A percentile compares a stretch with the other conserved stretches of the same genome.
These are phyloP conservation scores for Larimichthys polyactis DNA, from an alignment of 2,113 vertebrate genomes.

Conservation along the genomic window DNA sequence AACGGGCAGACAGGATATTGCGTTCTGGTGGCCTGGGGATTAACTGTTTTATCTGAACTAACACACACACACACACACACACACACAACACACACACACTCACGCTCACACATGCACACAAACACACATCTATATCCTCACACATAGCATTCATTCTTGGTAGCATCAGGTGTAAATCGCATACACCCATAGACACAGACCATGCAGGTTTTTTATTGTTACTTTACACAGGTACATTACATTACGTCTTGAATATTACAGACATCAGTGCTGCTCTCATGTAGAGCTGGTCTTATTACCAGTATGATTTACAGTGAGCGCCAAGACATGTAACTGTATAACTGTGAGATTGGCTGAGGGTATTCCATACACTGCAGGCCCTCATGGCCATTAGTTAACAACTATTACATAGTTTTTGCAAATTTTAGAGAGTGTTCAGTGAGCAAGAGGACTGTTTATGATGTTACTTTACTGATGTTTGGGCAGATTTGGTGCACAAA, in stretches of 20 bases:
- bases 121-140: constrained; percentile 65
- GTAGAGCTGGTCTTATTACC: constrained; percentile 45
- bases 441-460: constrained; percentile 49
- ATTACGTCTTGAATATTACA: constrained; percentile 40
- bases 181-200: constrained; percentile 55
- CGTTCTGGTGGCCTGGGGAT: constrained; percentile 90
- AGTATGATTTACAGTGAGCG: constrained; percentile 34
- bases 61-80: constrained; percentile 72
- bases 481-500: constrained; percentile 55
- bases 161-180: constrained; percentile 76
- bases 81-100: constrained; percentile 34
- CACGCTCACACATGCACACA: constrained; percentile 44
- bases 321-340: constrained; percentile 55
- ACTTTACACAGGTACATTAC: constrained; percentile 59
- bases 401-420: constrained; percentile 27
- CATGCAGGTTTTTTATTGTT: constrained; percentile 64
- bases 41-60: constrained; percentile 90
- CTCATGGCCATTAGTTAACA: constrained; percentile 13
- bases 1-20: constrained; percentile 93
- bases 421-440: constrained; percentile 36
- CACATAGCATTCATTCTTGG: constrained; percentile 77
- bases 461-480: constrained; percentile 57
- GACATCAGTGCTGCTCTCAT: constrained; percentile 31
- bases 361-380: neutral
- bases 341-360: constrained; percentile 44